These are phyloP conservation scores for Diplazon laetatorius DNA, from an alignment of 2,888 invertebrate genomes.

Conservation along the genomic window DNA sequence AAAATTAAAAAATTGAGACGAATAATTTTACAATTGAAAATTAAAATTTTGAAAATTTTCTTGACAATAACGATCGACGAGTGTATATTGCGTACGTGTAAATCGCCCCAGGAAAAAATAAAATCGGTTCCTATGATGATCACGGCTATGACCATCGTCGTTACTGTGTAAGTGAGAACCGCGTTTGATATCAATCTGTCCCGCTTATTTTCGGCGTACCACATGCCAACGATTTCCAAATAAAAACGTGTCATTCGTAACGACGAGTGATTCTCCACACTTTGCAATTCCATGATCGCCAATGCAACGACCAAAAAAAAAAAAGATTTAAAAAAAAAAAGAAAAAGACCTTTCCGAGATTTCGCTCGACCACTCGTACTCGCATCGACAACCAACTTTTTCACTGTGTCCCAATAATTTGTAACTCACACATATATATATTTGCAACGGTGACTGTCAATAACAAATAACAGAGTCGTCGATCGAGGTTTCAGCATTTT, in stretches of 20 bases:
- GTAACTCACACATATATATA: no score
- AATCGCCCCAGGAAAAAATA: slow-evolving; percentile 65
- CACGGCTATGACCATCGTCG: slow-evolving; percentile 61
- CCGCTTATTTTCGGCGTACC: slow-evolving; percentile 62
- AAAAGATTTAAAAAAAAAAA: no score
- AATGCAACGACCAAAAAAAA: no score
- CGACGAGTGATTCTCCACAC: slow-evolving; percentile 63
- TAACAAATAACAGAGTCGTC: not conserved
- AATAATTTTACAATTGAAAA: not conserved
- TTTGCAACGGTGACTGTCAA: no score
- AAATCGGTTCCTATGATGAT: slow-evolving; percentile 65
- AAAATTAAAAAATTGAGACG: not conserved
- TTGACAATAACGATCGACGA: not conserved
- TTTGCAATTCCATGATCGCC: slow-evolving; percentile 42
- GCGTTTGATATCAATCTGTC: slow-evolving; percentile 65
- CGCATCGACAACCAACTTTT: no score
- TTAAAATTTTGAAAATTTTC: not conserved
- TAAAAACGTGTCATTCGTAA: slow-evolving; percentile 67
- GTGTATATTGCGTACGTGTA: slow-evolving; percentile 59
- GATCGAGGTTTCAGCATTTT: not conserved
- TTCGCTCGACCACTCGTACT: no score
- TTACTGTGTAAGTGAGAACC: slow-evolving; percentile 62
- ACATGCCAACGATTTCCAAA: slow-evolving; percentile 70
- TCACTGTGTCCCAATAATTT: no score
- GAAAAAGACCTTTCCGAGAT: no score